Percentiles rank a stretch among this genome's conserved stretches.
These are phyloP conservation scores for Drosophila bocki DNA, from an alignment of 1,140 invertebrate species.

Conservation along the genomic window DNA sequence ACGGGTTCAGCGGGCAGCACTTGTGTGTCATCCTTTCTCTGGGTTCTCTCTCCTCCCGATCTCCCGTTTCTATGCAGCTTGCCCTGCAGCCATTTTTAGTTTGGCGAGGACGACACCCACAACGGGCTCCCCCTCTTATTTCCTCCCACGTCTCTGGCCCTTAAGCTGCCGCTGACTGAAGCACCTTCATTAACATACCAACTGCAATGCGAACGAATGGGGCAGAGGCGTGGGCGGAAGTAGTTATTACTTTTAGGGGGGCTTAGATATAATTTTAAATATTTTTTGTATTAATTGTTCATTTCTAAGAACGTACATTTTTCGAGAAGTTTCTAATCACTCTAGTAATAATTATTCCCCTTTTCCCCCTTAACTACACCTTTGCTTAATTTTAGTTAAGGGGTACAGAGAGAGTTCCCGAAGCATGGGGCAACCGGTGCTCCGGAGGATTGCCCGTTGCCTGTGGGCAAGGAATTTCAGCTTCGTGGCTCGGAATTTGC, in stretches of 20 bases:
- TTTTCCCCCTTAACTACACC: background rate
- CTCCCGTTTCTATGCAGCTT: slow-evolving; percentile 65
- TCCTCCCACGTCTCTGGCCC: background rate
- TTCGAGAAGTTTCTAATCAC: too few relatives aligned
- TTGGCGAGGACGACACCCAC: slow-evolving; percentile 60
- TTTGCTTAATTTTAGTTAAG: background rate
- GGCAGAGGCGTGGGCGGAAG: slow-evolving; percentile 1
- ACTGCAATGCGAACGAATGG: slow-evolving; percentile 50
- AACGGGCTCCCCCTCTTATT: slow-evolving; percentile 1
- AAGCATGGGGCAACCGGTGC: slow-evolving; percentile 11
- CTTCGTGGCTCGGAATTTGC: slow-evolving; percentile 80
- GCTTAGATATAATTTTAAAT: background rate
- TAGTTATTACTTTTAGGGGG: background rate
- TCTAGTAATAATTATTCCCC: background rate
- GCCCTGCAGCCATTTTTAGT: slow-evolving; percentile 67
- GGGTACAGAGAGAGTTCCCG: background rate
- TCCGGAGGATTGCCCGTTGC: slow-evolving; percentile 49
- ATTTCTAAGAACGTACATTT: too few relatives aligned
- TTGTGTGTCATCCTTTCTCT: slow-evolving; percentile 74
- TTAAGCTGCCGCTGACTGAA: slow-evolving; percentile 44
- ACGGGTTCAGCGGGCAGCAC: slow-evolving; percentile 73
- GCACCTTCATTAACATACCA: slow-evolving; percentile 83
- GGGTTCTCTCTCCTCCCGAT: slow-evolving; percentile 5
- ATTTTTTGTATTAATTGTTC: background rate
- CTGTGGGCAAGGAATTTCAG: slow-evolving; percentile 74